Base-by-base conservation (phyloP, 2,113 vertebrate species). In the Spilogale gracilis region DNA sequence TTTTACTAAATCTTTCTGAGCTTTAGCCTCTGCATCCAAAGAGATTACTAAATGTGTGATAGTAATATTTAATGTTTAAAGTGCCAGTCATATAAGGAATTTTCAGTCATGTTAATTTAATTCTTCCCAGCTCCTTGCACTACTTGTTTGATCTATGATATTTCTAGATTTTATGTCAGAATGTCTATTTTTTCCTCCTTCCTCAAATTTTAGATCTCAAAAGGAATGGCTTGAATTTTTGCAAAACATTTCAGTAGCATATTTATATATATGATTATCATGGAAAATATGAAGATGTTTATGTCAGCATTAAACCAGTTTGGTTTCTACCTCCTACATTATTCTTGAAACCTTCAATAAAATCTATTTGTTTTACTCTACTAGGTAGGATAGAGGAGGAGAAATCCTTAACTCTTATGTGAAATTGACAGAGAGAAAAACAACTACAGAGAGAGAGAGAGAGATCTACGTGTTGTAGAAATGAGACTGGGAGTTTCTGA, bases 11-110 rank as follows among this genome's bases (percentile, higher is more conserved):
- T 80, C 27, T 80, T 7, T 80, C n/a, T 92, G 30, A 63, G 61
- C 30, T 89, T 90, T 4, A 83, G 2, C 43, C 18, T 93, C 43
- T 65, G 25, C 45, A 30, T 78, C 25, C 58, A 95, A 76, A 48
- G 81, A 95, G 48, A 95, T 87, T 87, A 14, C 5, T 58, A 58
- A 90, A 38, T 67, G 9, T 73, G 25, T 81, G 61, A 8, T 7
- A 87, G 2, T 32, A 48, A 43, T 52, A 48, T 3, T 86, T 93
- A 89, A 73, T 85, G 82, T 91, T 95, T 94, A 92, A 90, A 95
- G 25, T 32, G 3, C 63, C 43, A 91, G 14, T 4, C 73, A 54
- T 14, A 65, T 12, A 71, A 13, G 32, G 58, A 58, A 71, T 14
- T 50, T 93, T 80, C 18, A 45, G n/a, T 85, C 14, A 43, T n/a